A percentile compares a stretch with the other conserved stretches of the same genome.
Conservation (phyloP, 1,140 invertebrate species). For the Cotesia chilonis region DNA sequence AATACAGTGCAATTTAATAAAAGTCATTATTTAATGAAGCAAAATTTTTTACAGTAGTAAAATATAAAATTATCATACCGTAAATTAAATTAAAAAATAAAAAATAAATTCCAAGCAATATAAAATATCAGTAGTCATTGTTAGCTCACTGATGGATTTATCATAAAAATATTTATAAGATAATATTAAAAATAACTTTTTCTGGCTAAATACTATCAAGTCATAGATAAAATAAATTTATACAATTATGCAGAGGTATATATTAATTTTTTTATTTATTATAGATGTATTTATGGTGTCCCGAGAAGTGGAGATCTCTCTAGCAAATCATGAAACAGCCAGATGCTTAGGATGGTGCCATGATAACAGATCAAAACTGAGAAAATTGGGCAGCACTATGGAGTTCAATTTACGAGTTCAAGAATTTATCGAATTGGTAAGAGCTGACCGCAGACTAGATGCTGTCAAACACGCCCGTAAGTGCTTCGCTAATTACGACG, state of each 20-base stretch:
- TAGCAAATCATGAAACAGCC: constrained; percentile 81
- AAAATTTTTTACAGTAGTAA: no score
- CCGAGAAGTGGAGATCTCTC: constrained; percentile 84
- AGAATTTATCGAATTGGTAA: constrained; percentile 96
- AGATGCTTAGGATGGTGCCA: constrained; percentile 96
- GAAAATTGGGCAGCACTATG: constrained; percentile 90
- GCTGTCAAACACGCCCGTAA: constrained; percentile 95
- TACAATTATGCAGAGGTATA: not conserved
- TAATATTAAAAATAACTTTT: no score
- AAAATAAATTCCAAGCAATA: no score
- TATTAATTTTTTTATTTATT: constrained; percentile 43
- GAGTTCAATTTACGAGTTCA: constrained; percentile 91
- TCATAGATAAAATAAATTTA: no score
- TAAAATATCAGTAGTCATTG: no score
- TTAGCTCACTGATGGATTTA: no score
- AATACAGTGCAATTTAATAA: no score
- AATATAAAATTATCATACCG: no score
- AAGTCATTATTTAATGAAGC: no score
- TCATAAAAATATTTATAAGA: no score
- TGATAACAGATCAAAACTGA: constrained; percentile 95
- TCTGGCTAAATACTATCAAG: no score
- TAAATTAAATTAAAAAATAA: no score
- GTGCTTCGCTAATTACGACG: constrained; percentile 87
- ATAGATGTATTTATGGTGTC: constrained; percentile 88
- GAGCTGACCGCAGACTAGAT: constrained; percentile 83